Base-by-base conservation (phyloP, 2,888 invertebrate species). In the Eupithecia abbreviata region DNA sequence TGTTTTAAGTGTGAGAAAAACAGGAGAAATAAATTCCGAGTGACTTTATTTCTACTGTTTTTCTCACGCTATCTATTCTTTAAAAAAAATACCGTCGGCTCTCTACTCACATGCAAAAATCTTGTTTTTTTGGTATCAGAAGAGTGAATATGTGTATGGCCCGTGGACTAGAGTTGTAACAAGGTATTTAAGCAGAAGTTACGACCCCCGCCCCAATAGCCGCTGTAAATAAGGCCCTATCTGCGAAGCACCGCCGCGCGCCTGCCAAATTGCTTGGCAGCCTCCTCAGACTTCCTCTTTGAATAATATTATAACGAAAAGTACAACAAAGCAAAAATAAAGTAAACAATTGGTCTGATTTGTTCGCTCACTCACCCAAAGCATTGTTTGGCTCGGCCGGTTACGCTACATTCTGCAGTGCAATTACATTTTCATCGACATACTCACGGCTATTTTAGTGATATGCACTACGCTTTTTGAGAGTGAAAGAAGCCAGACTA, bases 261-360 rank as follows among this genome's bases (percentile, higher is more conserved):
- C 89, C 88, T 92, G 94, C 93, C 93, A 93, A 93, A 94, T 93
- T 92, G 90, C 93, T 93, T 93, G 93, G 93, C 94, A 93, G 86
- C 90, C 90, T 92, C 87, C 90, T 92, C 90, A 91, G 91, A 91
- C 91, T 92, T 91, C 91, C 92, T 90, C 90, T 90, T 92, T 92
- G 93, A 93, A 93, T 92, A 93, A 92, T 90, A 91, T 91, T 92
- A 92, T 91, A 90, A 92, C 88, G 87, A 89, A 90, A 86, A 84
- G 85, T 85, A 90, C 89, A 91, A 90, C 91, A 91, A 90, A 89
- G 89, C 89, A 89, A 89, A 90, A 90, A 90, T 87, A 90, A 88
- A 90, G 87, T 71, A 78, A 78, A 78, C 86, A 85, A 85, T 86
- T 85, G 85, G 78, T 82, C 79, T 80, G 79, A 83, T 84, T 85